Base-by-base conservation (phyloP, 1,140 invertebrate genomes). In the Octopus bimaculoides region DNA sequence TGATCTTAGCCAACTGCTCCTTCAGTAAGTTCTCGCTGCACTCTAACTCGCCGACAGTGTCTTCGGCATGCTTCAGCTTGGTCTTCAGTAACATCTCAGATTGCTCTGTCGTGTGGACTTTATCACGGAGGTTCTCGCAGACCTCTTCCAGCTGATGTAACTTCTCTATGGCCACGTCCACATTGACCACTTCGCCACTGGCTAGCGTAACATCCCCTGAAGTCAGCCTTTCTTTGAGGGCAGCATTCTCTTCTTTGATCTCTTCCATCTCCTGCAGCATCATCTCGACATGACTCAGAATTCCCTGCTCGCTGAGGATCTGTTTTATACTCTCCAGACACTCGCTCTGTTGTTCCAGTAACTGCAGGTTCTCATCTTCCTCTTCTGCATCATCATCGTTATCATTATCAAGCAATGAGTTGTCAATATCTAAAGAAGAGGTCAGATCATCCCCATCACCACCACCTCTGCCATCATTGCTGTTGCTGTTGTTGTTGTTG, bases 21-120 rank as follows among this genome's bases (percentile, higher is more conserved):
- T 86, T 77, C 52, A 84, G 74, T 41, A 80, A 77, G 41, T 80
- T 83, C 77, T 89, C 88, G 80, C 81, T 85, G 52, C 75, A 77
- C 77, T 88, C 87, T 5, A 87, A 81, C 26, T 89, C 86, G 79
- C 84, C 85, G 69, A 87, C 85, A 26, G 84, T 86, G 41, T 86
- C 81, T 56, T 89, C 87, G 41, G 86, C 84, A 26, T 86, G 79
- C 78, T 85, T 86, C 20, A 88, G 77, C 79, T 85, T 85, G 17
- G 87, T 86, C 77, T 82, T 81, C n/a, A 83, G 54, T 52, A 87
- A 86, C 54, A 83, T 82, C 75, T 88, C 87, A 5, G 83, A 77
- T 0, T 81, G 77, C 74, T 88, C 86, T n/a, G 84, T 78, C 20
- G 80, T 82, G 41, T 86, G 82, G 0, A 88, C 75, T 77, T 83